Evolutionary conservation across 2,797 vertebrate species (phyloP).

Genomic region (Miichthys miiuy): DNA sequence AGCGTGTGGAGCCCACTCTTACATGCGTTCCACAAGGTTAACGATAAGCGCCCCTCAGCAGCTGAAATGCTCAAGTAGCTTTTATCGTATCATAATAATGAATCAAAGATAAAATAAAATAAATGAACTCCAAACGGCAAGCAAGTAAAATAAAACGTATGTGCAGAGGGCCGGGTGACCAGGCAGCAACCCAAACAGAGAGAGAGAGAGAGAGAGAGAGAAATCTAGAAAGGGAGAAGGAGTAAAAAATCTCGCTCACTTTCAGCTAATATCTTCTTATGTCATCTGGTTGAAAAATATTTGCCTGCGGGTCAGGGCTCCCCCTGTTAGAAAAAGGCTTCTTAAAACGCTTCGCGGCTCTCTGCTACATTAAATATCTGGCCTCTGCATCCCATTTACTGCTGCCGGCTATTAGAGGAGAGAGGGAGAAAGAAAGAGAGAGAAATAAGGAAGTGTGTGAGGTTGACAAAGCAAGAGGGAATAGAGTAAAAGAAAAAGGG

Average conservation of each 20-base stretch:
- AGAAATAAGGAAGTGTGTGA: background rate
- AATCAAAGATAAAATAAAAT: slow-evolving; percentile 92
- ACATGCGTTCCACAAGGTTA: slow-evolving; percentile 88
- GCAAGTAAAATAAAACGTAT: slow-evolving; percentile 86
- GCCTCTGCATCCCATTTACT: slow-evolving; percentile 81
- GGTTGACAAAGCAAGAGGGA: slow-evolving; percentile 23
- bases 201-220: slow-evolving; percentile 32
- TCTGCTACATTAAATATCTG: slow-evolving; percentile 88
- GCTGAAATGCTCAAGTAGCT: slow-evolving; percentile 91
- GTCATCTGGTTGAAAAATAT: slow-evolving; percentile 88
- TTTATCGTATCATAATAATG: slow-evolving; percentile 92
- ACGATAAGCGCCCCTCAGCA: slow-evolving; percentile 88
- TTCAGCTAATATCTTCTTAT: slow-evolving; percentile 83
- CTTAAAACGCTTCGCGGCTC: slow-evolving; percentile 81
- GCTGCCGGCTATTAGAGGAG: slow-evolving; percentile 77
- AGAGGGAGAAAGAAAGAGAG: slow-evolving; percentile 4
- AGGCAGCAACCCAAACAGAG: slow-evolving; percentile 72
- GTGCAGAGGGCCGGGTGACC: slow-evolving; percentile 62
- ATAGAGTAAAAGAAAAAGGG: slow-evolving; percentile 12
- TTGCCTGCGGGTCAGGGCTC: slow-evolving; percentile 87
- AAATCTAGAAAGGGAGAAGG: slow-evolving; percentile 10
- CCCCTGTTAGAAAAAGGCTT: slow-evolving; percentile 78
- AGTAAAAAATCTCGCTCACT: slow-evolving; percentile 64
- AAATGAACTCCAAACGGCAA: slow-evolving; percentile 88
- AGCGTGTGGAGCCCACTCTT: slow-evolving; percentile 76